Conservation (phyloP, 1,140 invertebrate genomes). For the Bombus waltoni region DNA sequence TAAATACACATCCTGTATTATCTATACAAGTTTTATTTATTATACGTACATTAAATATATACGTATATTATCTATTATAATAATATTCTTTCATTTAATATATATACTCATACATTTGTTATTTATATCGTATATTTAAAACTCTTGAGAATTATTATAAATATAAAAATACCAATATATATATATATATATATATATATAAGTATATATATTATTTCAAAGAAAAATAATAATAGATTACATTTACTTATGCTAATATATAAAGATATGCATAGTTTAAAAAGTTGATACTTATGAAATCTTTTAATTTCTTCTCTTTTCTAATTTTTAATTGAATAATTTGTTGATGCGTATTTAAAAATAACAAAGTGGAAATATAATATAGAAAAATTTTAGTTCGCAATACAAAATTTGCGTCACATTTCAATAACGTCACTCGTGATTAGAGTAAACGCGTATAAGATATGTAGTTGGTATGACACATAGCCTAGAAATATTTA, state of each 20-base stretch:
- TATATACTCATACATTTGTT: not conserved
- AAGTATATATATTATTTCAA: slow-evolving; percentile 16
- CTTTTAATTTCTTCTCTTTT: not conserved
- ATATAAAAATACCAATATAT: slow-evolving; percentile 2
- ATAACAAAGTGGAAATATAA: not conserved
- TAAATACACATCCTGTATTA: not conserved
- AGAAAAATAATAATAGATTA: slow-evolving; percentile 40
- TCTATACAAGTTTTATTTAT: not conserved
- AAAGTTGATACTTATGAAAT: not conserved
- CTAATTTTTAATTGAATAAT: slow-evolving; percentile 1
- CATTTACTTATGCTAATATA: slow-evolving; percentile 28
- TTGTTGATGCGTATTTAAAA: not conserved
- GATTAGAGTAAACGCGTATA: slow-evolving; percentile 44
- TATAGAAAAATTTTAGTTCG: not conserved
- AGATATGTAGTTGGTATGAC: slow-evolving; percentile 41
- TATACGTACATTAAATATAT: not conserved
- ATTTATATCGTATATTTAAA: not conserved
- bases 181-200: not conserved
- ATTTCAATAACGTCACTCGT: slow-evolving; percentile 42
- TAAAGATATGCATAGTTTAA: not conserved
- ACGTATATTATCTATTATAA: slow-evolving; percentile 4
- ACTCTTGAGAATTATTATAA: slow-evolving; percentile 25
- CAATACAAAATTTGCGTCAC: slow-evolving; percentile 33
- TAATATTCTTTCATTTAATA: slow-evolving; percentile 6
- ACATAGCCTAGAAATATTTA: slow-evolving; percentile 50